Percentiles rank a stretch among this genome's conserved stretches.
phyloP scores from a whole-genome alignment of 2,888 invertebrate species.

The Heliconius sara region DNA sequence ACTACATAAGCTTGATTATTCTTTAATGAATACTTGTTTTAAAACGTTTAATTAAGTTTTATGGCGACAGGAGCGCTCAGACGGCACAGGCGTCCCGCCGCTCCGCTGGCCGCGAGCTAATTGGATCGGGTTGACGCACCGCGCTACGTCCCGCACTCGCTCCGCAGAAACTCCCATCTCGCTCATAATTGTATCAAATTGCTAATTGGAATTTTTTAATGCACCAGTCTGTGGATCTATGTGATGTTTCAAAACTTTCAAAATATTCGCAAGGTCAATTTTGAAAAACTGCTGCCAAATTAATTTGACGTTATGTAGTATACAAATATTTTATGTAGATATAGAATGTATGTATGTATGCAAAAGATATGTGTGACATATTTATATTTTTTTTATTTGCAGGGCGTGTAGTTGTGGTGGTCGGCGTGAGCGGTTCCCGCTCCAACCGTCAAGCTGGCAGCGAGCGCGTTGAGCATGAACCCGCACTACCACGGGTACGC shows the following conservation, averaged over 20 bases:
- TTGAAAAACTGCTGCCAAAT: not conserved
- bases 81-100: slow-evolving; percentile 72
- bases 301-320: not conserved
- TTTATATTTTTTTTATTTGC: slow-evolving; percentile 52
- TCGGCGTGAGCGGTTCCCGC: slow-evolving; percentile 80
- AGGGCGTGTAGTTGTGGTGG: slow-evolving; percentile 83
- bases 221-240: slow-evolving; percentile 76
- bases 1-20: slow-evolving; percentile 85
- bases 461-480: slow-evolving; percentile 94
- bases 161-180: slow-evolving; percentile 58
- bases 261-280: slow-evolving; percentile 46
- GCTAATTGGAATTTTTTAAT: slow-evolving; percentile 84
- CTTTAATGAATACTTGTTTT: slow-evolving; percentile 85
- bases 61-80: slow-evolving; percentile 81
- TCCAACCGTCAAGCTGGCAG: slow-evolving; percentile 92
- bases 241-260: slow-evolving; percentile 48
- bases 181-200: slow-evolving; percentile 83
- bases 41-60: slow-evolving; percentile 85
- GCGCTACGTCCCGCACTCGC: slow-evolving; percentile 59
- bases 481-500: slow-evolving; percentile 94
- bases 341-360: not conserved
- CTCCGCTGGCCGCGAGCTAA: slow-evolving; percentile 82
- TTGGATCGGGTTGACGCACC: slow-evolving; percentile 83
- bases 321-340: not conserved
- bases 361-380: not conserved